phyloP scores from a whole-genome alignment of 2,888 invertebrate genomes.

The Coleophora flavipennella region DNA sequence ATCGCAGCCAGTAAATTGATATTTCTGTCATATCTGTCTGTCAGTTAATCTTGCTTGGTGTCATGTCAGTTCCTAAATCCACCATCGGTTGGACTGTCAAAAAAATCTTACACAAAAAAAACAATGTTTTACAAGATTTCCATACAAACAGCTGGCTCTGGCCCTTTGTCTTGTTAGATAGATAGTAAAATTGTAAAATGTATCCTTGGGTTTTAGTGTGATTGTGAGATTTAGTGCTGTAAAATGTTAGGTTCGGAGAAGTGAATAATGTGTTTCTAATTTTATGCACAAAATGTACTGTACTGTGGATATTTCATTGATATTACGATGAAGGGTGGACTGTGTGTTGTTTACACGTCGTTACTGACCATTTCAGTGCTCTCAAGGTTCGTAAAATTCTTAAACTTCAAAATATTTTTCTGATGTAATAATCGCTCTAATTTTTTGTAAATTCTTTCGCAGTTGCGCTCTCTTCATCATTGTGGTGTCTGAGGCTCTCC shows the following conservation, averaged over 20 bases:
- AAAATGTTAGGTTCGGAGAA: constrained; percentile 22
- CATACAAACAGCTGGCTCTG: constrained; percentile 22
- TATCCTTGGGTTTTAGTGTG: constrained; percentile 22
- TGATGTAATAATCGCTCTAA: constrained; percentile 1
- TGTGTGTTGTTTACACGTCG: constrained; percentile 73
- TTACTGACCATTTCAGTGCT: constrained; percentile 73
- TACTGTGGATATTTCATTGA: constrained; percentile 60
- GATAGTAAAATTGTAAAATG: constrained; percentile 28
- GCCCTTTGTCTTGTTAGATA: constrained; percentile 13
- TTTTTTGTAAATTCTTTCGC: constrained; percentile 20
- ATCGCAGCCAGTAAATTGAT: too few relatives aligned
- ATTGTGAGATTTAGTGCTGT: constrained; percentile 19
- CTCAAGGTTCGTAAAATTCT: constrained; percentile 60
- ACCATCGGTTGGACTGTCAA: constrained; percentile 1
- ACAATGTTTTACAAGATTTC: background rate
- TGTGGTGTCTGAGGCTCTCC: constrained; percentile 72
- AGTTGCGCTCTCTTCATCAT: constrained; percentile 74
- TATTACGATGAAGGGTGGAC: constrained; percentile 75
- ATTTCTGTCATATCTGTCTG: too few relatives aligned
- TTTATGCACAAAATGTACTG: constrained; percentile 65
- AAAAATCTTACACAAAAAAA: constrained; percentile 2
- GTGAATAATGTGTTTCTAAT: constrained; percentile 42
- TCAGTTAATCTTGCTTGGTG: too few relatives aligned
- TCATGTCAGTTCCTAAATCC: too few relatives aligned
- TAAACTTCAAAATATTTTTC: background rate